A percentile compares a stretch with the other conserved stretches of the same genome.
These are phyloP conservation scores for Aphaenogaster floridana DNA, from an alignment of 1,140 invertebrate species.

Conservation along the genomic window DNA sequence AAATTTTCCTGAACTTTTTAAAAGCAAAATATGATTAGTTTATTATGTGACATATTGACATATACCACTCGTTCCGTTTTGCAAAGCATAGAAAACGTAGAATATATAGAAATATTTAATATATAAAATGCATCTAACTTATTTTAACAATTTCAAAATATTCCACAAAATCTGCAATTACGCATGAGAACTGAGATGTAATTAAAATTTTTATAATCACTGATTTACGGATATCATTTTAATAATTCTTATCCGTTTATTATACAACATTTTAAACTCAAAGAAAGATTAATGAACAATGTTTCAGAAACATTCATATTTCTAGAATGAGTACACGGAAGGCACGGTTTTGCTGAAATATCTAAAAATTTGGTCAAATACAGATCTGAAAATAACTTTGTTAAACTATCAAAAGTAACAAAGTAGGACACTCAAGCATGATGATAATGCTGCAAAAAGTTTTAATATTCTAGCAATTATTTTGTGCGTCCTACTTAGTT, in stretches of 20 bases:
- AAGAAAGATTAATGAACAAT: neutral
- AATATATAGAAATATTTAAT: neutral
- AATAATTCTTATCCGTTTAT: neutral
- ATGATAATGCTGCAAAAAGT: too few species aligned
- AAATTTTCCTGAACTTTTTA: neutral
- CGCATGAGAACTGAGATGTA: neutral
- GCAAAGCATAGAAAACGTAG: neutral
- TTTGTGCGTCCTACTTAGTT: too few species aligned
- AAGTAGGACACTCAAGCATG: too few species aligned
- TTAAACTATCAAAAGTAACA: too few species aligned
- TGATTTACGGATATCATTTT: neutral
- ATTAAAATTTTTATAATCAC: neutral
- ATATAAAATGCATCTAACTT: neutral
- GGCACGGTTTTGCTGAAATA: too few species aligned
- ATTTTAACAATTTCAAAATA: neutral
- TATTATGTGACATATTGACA: neutral
- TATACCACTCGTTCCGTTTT: neutral
- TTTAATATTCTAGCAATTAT: too few species aligned
- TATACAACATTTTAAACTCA: neutral
- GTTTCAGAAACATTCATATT: neutral
- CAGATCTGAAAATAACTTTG: too few species aligned
- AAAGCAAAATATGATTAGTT: neutral
- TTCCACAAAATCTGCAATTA: neutral
- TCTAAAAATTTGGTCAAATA: too few species aligned
- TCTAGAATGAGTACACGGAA: neutral